A percentile compares a stretch with the other conserved stretches of the same genome.
phyloP scores from a whole-genome alignment of 2,113 vertebrate species.

The Heloderma charlesbogerti region DNA sequence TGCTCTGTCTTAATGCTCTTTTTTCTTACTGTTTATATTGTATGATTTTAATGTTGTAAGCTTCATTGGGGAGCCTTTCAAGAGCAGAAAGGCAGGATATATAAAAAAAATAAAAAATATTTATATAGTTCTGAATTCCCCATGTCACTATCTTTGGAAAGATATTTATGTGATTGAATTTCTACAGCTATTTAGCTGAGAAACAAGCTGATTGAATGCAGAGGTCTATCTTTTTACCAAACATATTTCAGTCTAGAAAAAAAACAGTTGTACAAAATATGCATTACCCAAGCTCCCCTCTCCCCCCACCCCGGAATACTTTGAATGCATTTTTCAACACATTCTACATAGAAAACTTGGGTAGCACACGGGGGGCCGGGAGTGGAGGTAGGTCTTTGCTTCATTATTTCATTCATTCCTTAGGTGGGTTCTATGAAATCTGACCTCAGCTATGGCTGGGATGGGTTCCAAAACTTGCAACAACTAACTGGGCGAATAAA shows the following conservation, averaged over 20 bases:
- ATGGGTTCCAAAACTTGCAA: background rate
- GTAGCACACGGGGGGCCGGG: background rate
- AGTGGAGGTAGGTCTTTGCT: background rate
- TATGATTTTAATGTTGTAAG: background rate
- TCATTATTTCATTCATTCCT: background rate
- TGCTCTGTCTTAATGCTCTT: background rate
- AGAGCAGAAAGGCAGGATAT: background rate
- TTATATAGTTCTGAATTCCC: constrained; percentile 48
- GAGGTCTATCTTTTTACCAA: constrained; percentile 42
- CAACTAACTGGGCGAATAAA: background rate
- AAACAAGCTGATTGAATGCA: constrained; percentile 54
- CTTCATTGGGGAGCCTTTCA: background rate
- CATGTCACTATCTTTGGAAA: constrained; percentile 48
- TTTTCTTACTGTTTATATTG: too few species aligned
- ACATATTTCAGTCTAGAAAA: constrained; percentile 36
- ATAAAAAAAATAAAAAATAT: background rate
- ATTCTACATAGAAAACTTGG: background rate
- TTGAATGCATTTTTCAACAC: too few species aligned
- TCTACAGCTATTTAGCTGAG: constrained; percentile 60
- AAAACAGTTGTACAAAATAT: background rate
- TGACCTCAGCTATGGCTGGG: background rate
- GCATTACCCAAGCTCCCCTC: constrained; percentile 2
- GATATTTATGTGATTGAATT: constrained; percentile 60
- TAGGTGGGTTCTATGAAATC: background rate
- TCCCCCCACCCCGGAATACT: background rate